Evolutionary conservation across 2,797 vertebrate genomes (phyloP).

Genomic region (Pseudocheirus occidentalis): DNA sequence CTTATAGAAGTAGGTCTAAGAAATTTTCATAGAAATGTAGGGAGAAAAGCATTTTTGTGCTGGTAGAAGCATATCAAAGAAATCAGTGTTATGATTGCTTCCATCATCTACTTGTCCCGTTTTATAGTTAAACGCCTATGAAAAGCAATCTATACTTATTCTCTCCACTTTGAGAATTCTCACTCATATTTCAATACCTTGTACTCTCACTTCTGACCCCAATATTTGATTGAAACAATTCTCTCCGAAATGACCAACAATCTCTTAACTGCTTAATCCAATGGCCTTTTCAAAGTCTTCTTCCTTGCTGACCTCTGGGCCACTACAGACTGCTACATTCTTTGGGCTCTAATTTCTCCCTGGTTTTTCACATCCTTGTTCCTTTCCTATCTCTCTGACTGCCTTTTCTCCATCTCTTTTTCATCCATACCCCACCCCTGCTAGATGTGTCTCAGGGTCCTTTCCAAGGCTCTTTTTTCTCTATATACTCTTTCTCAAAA

Average conservation of each 20-base stretch:
- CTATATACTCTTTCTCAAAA: background rate
- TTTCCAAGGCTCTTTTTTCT: background rate
- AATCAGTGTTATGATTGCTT: background rate
- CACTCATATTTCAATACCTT: background rate
- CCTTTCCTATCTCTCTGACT: background rate
- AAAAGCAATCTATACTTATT: background rate
- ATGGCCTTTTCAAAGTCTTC: background rate
- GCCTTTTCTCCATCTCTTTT: background rate
- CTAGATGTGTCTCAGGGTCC: too few species aligned
- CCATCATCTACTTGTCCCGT: background rate
- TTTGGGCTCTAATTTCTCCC: background rate
- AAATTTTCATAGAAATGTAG: background rate
- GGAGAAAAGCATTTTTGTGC: background rate
- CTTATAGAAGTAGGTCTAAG: background rate
- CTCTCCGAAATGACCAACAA: background rate
- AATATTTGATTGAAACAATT: background rate
- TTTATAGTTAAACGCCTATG: background rate
- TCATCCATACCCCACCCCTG: background rate
- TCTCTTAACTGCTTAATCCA: background rate
- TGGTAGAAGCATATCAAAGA: background rate
- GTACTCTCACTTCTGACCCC: background rate
- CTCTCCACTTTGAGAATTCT: background rate
- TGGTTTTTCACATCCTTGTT: background rate
- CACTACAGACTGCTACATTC: background rate
- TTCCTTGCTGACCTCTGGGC: background rate